Conservation (phyloP, 2,888 invertebrate species). For the Lysandra coridon region DNA sequence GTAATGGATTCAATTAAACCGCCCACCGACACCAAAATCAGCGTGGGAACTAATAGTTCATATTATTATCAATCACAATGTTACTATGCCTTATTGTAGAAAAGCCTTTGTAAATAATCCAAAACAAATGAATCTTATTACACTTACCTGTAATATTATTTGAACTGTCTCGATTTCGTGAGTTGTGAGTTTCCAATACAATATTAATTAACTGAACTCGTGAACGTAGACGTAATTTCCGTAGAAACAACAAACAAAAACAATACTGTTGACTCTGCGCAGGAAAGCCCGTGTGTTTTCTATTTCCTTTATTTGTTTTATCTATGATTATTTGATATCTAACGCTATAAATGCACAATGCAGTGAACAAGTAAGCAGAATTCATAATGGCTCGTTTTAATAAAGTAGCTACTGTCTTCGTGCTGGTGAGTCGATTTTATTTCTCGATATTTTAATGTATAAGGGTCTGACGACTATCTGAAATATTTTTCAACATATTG, state of each 20-base stretch:
- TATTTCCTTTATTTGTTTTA: slow-evolving; percentile 45
- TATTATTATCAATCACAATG: too few relatives aligned
- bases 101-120: too few relatives aligned
- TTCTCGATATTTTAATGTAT: background rate
- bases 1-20: too few relatives aligned
- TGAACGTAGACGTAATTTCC: slow-evolving; percentile 38
- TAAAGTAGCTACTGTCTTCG: slow-evolving; percentile 35
- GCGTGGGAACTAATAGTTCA: background rate
- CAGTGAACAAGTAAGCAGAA: slow-evolving; percentile 36
- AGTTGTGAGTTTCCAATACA: background rate
- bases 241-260: slow-evolving; percentile 47
- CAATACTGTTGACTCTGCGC: slow-evolving; percentile 44
- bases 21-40: background rate
- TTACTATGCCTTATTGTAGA: too few relatives aligned
- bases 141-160: too few relatives aligned
- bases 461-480: too few relatives aligned
- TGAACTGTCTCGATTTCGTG: background rate
- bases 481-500: too few relatives aligned
- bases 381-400: slow-evolving; percentile 43
- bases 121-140: too few relatives aligned
- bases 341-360: slow-evolving; percentile 49
- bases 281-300: slow-evolving; percentile 48
- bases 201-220: slow-evolving; percentile 6
- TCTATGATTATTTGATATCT: slow-evolving; percentile 42
- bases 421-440: slow-evolving; percentile 43